Evolutionary conservation across 2,113 vertebrate genomes (phyloP).

Genomic region (Mugil cephalus): DNA sequence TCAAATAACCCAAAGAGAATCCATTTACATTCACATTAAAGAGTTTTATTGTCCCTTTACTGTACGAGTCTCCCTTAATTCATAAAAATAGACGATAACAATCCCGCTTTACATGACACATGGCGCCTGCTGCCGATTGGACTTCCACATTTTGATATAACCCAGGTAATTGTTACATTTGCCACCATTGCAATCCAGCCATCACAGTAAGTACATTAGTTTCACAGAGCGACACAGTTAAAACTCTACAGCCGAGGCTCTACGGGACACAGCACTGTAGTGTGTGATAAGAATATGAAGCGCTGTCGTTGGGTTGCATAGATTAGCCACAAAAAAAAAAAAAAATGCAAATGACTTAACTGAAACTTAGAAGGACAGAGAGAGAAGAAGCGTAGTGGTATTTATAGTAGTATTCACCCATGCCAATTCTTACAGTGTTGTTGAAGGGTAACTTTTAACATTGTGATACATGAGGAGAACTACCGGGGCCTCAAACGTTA

Average conservation of each 20-base stretch:
- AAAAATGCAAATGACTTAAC: conserved; percentile 66
- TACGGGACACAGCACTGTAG: conserved; percentile 64
- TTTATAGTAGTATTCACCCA: neutral
- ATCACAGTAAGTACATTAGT: conserved; percentile 59
- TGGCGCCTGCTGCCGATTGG: conserved; percentile 40
- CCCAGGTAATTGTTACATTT: conserved; percentile 35
- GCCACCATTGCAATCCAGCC: conserved; percentile 41
- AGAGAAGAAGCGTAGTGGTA: neutral
- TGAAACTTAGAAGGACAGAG: conserved; percentile 24
- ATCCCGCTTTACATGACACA: conserved; percentile 45
- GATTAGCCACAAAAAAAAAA: conserved; percentile 77
- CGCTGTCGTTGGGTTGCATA: conserved; percentile 78
- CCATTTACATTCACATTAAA: conserved; percentile 67
- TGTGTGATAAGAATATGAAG: conserved; percentile 62
- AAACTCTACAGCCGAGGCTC: conserved; percentile 69
- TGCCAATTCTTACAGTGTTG: neutral
- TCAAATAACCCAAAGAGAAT: conserved; percentile 42
- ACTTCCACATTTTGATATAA: conserved; percentile 47
- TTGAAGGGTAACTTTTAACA: conserved; percentile 13
- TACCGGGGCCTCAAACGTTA: neutral
- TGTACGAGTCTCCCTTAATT: conserved; percentile 47
- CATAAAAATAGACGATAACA: conserved; percentile 78
- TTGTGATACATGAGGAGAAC: neutral
- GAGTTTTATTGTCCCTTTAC: conserved; percentile 70
- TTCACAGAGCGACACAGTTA: conserved; percentile 70